phyloP scores from a whole-genome alignment of 1,140 invertebrate genomes.

The Chrysopa pallens region DNA sequence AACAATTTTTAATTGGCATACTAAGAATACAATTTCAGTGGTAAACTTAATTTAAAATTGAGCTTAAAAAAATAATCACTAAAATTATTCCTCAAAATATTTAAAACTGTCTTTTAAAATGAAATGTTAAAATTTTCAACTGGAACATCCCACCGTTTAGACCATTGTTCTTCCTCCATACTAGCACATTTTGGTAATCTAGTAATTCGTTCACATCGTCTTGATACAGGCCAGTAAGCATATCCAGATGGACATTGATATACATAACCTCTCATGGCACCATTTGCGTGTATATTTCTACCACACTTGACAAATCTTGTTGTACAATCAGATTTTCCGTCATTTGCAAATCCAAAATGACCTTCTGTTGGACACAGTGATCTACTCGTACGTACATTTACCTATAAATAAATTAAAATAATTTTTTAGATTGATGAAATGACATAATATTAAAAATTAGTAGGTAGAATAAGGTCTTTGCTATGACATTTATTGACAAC shows the following conservation, averaged over 20 bases:
- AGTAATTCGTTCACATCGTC: constrained; percentile 44
- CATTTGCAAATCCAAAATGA: constrained; percentile 42
- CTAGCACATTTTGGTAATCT: constrained; percentile 36
- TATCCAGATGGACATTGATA: constrained; percentile 59
- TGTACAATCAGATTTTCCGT: constrained; percentile 35
- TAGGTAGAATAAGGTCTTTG: too few relatives aligned
- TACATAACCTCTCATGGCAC: constrained; percentile 43
- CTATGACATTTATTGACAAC: too few relatives aligned
- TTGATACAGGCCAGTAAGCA: constrained; percentile 56
- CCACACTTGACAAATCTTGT: constrained; percentile 56
- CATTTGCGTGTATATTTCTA: constrained; percentile 22
- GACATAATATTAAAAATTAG: too few relatives aligned
- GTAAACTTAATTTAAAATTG: too few relatives aligned
- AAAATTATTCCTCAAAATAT: too few relatives aligned
- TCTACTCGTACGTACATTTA: constrained; percentile 29
- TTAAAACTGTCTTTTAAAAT: not conserved
- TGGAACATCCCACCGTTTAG: not conserved
- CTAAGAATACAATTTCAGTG: too few relatives aligned
- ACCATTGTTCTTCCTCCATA: not conserved
- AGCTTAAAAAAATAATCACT: too few relatives aligned
- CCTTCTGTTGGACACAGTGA: constrained; percentile 47
- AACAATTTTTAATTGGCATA: too few relatives aligned
- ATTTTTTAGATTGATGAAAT: not conserved
- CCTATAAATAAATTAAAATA: constrained; percentile 28
- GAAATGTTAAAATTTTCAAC: not conserved